These are phyloP conservation scores for Salvator merianae DNA, from an alignment of 2,113 vertebrate genomes.

Conservation along the genomic window DNA sequence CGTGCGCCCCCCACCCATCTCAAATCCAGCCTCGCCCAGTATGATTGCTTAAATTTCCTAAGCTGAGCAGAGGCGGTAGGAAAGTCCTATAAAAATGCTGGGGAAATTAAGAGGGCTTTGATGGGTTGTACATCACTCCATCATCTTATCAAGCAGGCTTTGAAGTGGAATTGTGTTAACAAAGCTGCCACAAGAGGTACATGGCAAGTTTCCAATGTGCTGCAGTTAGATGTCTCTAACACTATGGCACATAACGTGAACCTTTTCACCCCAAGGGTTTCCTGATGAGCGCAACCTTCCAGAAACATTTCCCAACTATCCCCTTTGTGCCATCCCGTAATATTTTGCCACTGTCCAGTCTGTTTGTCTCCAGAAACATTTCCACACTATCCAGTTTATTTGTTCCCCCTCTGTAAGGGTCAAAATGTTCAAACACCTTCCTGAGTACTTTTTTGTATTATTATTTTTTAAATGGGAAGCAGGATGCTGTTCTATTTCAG, in stretches of 20 bases:
- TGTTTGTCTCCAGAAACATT: not conserved
- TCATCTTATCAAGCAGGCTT: not conserved
- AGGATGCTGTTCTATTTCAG: not conserved
- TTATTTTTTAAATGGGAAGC: not conserved
- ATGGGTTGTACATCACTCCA: not conserved
- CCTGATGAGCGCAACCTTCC: constrained; percentile 5
- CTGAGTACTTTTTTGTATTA: not conserved
- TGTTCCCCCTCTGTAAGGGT: not conserved
- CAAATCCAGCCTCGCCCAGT: not conserved
- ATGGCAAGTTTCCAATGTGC: not conserved
- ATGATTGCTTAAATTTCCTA: not conserved
- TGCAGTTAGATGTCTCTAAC: not conserved
- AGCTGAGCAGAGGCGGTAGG: not conserved
- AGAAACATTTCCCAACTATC: not conserved
- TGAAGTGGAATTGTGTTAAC: not conserved
- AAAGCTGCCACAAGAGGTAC: not conserved
- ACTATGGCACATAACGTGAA: not conserved
- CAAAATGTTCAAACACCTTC: constrained; percentile 7
- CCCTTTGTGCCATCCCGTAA: not conserved
- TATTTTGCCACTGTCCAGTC: not conserved
- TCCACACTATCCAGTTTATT: not conserved
- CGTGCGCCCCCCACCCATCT: too few species aligned
- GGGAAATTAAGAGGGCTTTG: not conserved
- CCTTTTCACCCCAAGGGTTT: not conserved
- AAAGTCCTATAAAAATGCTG: not conserved